Evolutionary conservation across 2,113 vertebrate genomes (phyloP).

Genomic region (Tringa solitaria): DNA sequence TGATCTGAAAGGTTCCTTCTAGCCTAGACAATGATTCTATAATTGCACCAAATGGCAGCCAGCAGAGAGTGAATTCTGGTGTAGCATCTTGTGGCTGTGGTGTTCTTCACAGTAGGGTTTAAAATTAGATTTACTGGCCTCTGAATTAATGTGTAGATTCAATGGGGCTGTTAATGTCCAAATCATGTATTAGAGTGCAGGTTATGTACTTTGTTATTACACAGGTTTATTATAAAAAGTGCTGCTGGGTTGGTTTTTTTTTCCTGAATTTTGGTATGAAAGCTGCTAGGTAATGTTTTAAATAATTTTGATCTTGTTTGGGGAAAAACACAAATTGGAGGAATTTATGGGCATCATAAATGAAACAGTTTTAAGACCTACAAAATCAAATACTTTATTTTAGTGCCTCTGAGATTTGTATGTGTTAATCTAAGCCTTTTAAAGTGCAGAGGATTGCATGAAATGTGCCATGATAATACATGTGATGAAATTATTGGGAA

Average conservation of each 20-base stretch:
- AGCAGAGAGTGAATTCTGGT: neutral
- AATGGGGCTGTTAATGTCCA: neutral
- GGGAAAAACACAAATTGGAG: neutral
- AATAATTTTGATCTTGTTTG: conserved; percentile 14
- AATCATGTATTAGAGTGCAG: neutral
- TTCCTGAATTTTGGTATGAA: neutral
- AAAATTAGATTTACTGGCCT: neutral
- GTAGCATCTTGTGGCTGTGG: neutral
- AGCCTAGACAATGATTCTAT: too few species aligned
- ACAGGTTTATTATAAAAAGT: neutral
- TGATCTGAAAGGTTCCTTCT: too few species aligned
- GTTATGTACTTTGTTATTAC: neutral
- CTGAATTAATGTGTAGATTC: neutral
- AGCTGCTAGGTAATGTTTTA: neutral
- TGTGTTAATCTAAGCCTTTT: neutral
- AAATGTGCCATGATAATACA: neutral
- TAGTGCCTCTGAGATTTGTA: neutral
- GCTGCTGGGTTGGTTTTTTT: neutral
- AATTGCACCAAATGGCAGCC: neutral
- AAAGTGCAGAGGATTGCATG: neutral
- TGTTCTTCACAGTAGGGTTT: neutral
- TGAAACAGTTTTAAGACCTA: neutral
- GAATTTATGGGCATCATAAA: neutral
- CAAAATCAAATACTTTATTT: neutral
- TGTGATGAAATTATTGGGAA: neutral